A percentile compares a stretch with the other conserved stretches of the same genome.
These are phyloP conservation scores for Podarcis raffonei DNA, from an alignment of 2,113 vertebrate species.

Conservation along the genomic window DNA sequence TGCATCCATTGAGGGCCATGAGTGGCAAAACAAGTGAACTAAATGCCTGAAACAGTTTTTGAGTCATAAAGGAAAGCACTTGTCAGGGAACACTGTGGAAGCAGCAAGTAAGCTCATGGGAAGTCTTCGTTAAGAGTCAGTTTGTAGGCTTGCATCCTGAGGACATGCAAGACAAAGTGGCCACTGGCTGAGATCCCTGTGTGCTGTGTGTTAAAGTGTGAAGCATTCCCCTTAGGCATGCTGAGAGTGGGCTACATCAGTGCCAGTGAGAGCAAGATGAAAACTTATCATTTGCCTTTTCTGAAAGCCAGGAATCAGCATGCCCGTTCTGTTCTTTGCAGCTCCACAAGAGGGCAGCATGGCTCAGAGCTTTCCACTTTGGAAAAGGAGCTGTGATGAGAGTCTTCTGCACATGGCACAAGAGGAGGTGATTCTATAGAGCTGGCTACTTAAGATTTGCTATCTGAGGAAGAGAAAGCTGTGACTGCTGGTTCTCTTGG, in stretches of 20 bases:
- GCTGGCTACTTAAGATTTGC: neutral
- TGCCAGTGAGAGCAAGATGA: neutral
- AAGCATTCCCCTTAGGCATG: conserved; percentile 3
- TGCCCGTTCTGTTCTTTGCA: neutral
- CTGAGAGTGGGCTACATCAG: neutral
- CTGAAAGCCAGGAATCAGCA: neutral
- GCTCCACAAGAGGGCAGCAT: neutral
- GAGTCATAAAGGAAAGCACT: neutral
- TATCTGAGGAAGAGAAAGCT: neutral
- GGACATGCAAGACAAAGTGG: neutral
- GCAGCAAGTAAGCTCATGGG: neutral
- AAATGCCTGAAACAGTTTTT: neutral
- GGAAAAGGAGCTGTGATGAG: neutral
- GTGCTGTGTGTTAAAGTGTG: neutral
- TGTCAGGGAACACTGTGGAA: neutral
- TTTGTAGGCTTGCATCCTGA: neutral
- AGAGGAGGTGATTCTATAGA: neutral
- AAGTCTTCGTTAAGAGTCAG: neutral
- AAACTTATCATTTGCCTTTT: neutral
- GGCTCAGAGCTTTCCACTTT: conserved; percentile 14
- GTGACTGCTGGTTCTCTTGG: neutral
- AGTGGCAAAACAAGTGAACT: neutral
- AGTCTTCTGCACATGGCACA: neutral
- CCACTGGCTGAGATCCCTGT: neutral
- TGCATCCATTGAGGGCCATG: too few relatives aligned